Percentiles rank a stretch among this genome's conserved stretches.
These are phyloP conservation scores for Apamea monoglypha DNA, from an alignment of 2,888 invertebrate genomes.

Conservation along the genomic window DNA sequence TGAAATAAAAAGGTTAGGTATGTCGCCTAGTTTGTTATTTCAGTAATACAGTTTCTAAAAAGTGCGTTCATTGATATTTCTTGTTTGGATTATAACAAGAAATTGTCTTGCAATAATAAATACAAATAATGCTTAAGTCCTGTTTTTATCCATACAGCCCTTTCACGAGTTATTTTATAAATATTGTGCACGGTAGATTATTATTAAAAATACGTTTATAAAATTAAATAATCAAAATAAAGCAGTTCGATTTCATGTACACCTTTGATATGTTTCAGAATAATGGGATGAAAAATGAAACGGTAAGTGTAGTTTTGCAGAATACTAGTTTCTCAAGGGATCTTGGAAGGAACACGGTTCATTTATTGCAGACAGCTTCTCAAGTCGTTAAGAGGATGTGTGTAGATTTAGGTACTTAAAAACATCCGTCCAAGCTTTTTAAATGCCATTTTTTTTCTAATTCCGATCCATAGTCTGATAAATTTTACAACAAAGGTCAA, in stretches of 20 bases:
- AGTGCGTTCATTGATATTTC: constrained; percentile 2
- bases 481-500: neutral
- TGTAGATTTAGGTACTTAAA: neutral
- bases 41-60: neutral
- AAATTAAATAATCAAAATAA: constrained; percentile 29
- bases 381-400: neutral
- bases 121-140: neutral
- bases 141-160: constrained; percentile 6
- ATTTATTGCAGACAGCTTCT: neutral
- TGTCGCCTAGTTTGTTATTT: neutral
- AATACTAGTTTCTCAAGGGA: neutral
- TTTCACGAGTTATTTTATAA: constrained; percentile 20
- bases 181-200: constrained; percentile 27
- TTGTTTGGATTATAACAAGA: neutral
- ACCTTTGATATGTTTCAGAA: constrained; percentile 62
- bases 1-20: neutral
- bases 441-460: too few species aligned
- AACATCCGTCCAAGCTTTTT: neutral
- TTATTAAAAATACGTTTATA: constrained; percentile 34
- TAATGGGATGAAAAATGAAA: constrained; percentile 36
- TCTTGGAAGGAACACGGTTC: neutral
- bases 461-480: neutral
- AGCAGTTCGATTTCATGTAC: constrained; percentile 32
- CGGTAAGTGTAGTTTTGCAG: neutral
- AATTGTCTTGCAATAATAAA: neutral